A percentile compares a stretch with the other conserved stretches of the same genome.
Conservation (phyloP, 1,140 invertebrate genomes). For the Sarcophaga peregrina region DNA sequence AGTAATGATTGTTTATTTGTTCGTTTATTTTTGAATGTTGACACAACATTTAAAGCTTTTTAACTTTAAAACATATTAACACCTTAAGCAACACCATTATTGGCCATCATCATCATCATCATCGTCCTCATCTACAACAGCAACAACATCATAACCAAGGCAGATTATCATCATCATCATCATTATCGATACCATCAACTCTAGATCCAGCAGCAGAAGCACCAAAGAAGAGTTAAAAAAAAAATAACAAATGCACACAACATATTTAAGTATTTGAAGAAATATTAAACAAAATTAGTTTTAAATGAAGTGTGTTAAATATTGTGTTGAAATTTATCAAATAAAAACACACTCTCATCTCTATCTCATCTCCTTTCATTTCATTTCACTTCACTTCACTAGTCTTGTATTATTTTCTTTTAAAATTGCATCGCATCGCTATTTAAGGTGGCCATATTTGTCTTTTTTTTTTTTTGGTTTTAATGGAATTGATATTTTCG, state of each 20-base stretch:
- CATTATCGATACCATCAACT: too few species aligned
- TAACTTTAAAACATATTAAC: slow-evolving; percentile 12
- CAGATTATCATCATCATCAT: too few species aligned
- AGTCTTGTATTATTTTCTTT: neutral
- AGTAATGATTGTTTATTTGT: slow-evolving; percentile 25
- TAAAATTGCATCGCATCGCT: neutral
- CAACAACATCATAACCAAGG: neutral
- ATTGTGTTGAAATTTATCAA: slow-evolving; percentile 7
- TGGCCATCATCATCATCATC: neutral
- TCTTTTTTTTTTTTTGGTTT: neutral
- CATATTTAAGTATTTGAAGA: slow-evolving; percentile 16
- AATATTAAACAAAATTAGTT: slow-evolving; percentile 19
- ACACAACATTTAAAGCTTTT: slow-evolving; percentile 22
- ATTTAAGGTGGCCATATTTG: neutral
- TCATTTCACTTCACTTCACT: neutral
- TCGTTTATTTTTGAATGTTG: neutral
- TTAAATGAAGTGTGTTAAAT: slow-evolving; percentile 11
- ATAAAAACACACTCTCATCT: neutral
- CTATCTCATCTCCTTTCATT: too few species aligned
- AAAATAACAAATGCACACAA: too few species aligned
- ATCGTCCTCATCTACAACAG: neutral
- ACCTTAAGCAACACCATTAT: slow-evolving; percentile 1
- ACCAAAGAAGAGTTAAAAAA: too few species aligned
- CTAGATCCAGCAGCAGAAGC: too few species aligned
- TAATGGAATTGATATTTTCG: neutral